Base-by-base conservation (phyloP, 1,140 invertebrate genomes). In the Mesaphorura yosii region DNA sequence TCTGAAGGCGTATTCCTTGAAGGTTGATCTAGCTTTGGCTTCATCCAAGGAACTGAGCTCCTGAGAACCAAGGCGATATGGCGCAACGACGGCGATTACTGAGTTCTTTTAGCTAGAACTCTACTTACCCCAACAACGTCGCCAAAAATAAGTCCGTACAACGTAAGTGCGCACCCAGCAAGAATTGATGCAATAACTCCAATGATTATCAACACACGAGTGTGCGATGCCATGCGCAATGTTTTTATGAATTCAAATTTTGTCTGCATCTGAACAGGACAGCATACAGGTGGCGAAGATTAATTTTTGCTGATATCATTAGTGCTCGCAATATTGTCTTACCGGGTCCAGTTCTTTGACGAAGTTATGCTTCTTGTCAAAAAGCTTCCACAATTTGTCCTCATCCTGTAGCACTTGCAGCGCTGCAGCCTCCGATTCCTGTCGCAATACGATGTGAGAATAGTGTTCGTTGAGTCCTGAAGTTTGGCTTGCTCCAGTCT, bases 71-170 rank as follows among this genome's bases (percentile, higher is more conserved):
- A 34, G n/a, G n/a, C 10, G 10, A 34, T 10, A 34, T 34, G 31
- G n/a, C 31, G n/a, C n/a, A n/a, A 34, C 31, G 10, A 10, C n/a
- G 31, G 10, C 31, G n/a, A n/a, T n/a, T n/a, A n/a, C 31, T 34
- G n/a, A 10, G 31, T 10, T n/a, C 31, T 34, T 34, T 10, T 10
- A n/a, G n/a, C n/a, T 10, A 41, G 17, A 6, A 6, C 7, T 41
- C 3, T 14, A 42, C 42, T 54, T 25, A 54, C 52, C 3, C 23
- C 45, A 7, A 58, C 41, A 31, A 56, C 50, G 7, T 41, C 49
- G 25, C 57, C 57, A 47, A 58, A 58, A 3, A 58, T 25, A 20
- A 48, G 19, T 2, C 54, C 44, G 23, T 58, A 58, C 2, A 53
- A 20, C 22, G 57, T 51, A n/a, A 58, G 17, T 17, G 17, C 17